phyloP scores from a whole-genome alignment of 2,888 invertebrate genomes.

The Dryococelus australis region DNA sequence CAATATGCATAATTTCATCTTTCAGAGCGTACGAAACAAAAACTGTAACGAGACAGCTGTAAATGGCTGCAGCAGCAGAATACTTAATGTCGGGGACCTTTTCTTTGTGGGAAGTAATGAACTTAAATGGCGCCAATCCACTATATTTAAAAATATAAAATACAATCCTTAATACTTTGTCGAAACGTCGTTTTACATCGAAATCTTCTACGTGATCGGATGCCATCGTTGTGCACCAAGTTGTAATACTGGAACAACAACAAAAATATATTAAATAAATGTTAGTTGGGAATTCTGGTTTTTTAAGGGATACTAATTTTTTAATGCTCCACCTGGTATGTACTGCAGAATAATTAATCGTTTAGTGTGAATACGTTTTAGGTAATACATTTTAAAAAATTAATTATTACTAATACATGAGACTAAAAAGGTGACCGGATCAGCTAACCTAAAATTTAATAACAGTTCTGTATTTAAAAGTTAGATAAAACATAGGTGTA shows the following conservation, averaged over 20 bases:
- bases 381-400: too few relatives aligned
- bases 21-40: neutral
- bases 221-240: neutral
- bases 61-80: neutral
- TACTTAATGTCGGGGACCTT: neutral
- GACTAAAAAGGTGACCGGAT: too few relatives aligned
- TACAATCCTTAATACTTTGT: neutral
- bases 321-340: too few relatives aligned
- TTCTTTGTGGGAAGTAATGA: neutral
- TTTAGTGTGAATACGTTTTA: too few relatives aligned
- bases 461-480: too few relatives aligned
- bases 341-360: too few relatives aligned
- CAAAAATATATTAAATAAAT: too few relatives aligned
- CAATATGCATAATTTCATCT: neutral
- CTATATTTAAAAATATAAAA: neutral
- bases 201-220: neutral
- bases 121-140: neutral
- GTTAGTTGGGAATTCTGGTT: too few relatives aligned
- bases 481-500: too few relatives aligned
- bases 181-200: neutral
- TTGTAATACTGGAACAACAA: neutral
- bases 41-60: neutral
- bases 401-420: too few relatives aligned
- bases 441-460: too few relatives aligned
- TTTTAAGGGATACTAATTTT: too few relatives aligned